phyloP scores from a whole-genome alignment of 1,140 invertebrate species.

The Drosophila pseudoananassae region DNA sequence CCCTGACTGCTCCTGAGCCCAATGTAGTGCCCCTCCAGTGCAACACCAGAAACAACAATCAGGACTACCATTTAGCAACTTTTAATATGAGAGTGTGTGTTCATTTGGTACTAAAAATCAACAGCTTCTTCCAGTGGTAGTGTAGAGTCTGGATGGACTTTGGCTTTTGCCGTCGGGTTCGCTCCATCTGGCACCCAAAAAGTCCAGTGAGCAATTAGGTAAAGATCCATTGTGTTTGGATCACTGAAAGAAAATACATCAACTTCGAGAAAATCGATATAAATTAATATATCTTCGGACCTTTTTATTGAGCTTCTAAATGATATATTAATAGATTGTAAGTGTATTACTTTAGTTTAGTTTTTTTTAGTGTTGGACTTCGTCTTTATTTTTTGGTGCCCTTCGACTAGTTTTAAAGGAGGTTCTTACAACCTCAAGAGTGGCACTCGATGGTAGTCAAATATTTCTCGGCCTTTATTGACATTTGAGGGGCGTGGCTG shows the following conservation, averaged over 20 bases:
- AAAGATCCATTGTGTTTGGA: slow-evolving; percentile 33
- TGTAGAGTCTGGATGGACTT: slow-evolving; percentile 34
- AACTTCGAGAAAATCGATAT: no score
- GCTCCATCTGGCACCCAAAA: slow-evolving; percentile 31
- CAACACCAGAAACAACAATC: slow-evolving; percentile 3
- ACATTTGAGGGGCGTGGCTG: slow-evolving; percentile 72
- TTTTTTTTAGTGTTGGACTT: not conserved
- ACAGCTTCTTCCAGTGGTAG: slow-evolving; percentile 31
- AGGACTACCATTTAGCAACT: slow-evolving; percentile 36
- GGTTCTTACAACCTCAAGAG: slow-evolving; percentile 41
- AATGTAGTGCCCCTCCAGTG: not conserved
- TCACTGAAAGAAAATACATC: slow-evolving; percentile 4
- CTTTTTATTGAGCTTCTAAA: not conserved
- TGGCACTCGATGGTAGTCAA: slow-evolving; percentile 55
- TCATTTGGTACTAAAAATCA: slow-evolving; percentile 57
- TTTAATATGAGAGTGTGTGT: slow-evolving; percentile 51
- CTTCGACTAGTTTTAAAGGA: slow-evolving; percentile 11
- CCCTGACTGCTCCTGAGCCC: slow-evolving; percentile 14
- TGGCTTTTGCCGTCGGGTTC: not conserved
- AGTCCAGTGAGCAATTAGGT: slow-evolving; percentile 66
- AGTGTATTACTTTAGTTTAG: no score
- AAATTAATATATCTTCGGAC: not conserved
- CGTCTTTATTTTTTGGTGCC: not conserved
- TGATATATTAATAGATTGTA: not conserved
- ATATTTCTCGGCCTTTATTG: slow-evolving; percentile 73